Evolutionary conservation across 37 sponge, comb jelly and placozoan species (phyloP).

Genomic region (Chondrilla cf. caribensis): DNA sequence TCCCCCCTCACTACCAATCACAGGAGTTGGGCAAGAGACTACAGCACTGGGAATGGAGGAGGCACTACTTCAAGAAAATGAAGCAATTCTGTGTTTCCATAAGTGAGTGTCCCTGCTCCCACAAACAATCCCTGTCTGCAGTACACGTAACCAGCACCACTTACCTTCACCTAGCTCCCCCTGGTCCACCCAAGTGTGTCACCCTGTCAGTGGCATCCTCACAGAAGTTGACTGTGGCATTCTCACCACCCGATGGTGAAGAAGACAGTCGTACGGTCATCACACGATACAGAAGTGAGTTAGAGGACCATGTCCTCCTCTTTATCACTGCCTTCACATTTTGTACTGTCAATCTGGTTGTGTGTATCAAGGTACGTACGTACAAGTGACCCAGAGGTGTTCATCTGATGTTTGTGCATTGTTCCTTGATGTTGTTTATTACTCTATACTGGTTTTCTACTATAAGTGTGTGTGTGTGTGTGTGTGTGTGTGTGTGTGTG

Average conservation of each 20-base stretch:
- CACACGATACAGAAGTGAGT: slow-evolving; percentile 75
- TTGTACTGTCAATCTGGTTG: background rate
- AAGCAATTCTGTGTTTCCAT: slow-evolving; percentile 24
- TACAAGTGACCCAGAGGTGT: background rate
- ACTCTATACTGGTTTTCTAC: too few relatives aligned
- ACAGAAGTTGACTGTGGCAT: slow-evolving; percentile 51
- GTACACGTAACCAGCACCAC: too few relatives aligned
- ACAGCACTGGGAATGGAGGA: slow-evolving; percentile 34
- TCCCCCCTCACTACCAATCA: background rate
- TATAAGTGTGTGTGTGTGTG: too few relatives aligned
- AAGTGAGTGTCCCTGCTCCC: slow-evolving; percentile 6
- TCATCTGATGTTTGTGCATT: background rate
- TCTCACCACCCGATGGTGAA: slow-evolving; percentile 35
- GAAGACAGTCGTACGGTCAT: slow-evolving; percentile 41
- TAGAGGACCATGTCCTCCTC: too few relatives aligned
- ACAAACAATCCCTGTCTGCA: too few relatives aligned
- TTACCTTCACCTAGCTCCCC: slow-evolving; percentile 18
- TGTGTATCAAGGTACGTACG: background rate
- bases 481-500: background rate
- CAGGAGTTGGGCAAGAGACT: slow-evolving; percentile 34
- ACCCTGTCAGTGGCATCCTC: slow-evolving; percentile 48
- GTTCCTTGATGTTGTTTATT: background rate
- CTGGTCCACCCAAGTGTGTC: slow-evolving; percentile 56
- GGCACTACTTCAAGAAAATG: slow-evolving; percentile 38
- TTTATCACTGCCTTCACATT: too few relatives aligned